Evolutionary conservation across 2,888 invertebrate species (phyloP), one percentile per base, ranked within the genome.

Genomic region (Hypselothyrea guttata): DNA sequence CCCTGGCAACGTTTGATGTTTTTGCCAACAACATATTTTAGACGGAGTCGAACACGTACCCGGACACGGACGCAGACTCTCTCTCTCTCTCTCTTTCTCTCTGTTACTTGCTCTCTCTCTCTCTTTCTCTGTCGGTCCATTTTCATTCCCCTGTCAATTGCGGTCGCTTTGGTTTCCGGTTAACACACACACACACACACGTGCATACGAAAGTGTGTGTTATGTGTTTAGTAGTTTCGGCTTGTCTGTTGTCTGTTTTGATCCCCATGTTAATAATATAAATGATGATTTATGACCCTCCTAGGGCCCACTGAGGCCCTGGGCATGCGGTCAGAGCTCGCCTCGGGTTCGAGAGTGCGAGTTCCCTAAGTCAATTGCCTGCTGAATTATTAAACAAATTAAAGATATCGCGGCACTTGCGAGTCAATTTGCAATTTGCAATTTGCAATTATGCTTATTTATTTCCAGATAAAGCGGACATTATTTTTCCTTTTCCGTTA

Each of bases 181-280:
- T 75, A 47, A 63, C 59, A 48, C 45, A 44, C 65, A 38, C 52
- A 31, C 45, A 33, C 55, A 55, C 37, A 30, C 48, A 33, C 47
- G n/a, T 69, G 65, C 65, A 79, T 71, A 49, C 15, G 54, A 49
- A 63, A 79, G 71, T 79, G 72, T 75, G 66, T 55, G 57, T 51
- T 75, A 61, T 55, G 57, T 51, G 51, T 60, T 69, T 56, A 45
- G 54, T 71, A 72, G 75, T 63, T 65, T 65, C 37, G 62, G 54
- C 59, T 59, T 76, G 76, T 63, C 81, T 47, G 64, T 54, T 54
- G 53, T 64, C 71, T 68, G 62, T 65, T 76, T 60, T 65, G 66
- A 81, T 74, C 74, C 84, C 84, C 84, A 62, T 74, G 82, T 77
- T 79, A 79, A 79, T 79, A 74, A 84, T 79, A 84, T 79, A 84